phyloP scores from a whole-genome alignment of 2,888 invertebrate genomes.

The Sycophila texana region DNA sequence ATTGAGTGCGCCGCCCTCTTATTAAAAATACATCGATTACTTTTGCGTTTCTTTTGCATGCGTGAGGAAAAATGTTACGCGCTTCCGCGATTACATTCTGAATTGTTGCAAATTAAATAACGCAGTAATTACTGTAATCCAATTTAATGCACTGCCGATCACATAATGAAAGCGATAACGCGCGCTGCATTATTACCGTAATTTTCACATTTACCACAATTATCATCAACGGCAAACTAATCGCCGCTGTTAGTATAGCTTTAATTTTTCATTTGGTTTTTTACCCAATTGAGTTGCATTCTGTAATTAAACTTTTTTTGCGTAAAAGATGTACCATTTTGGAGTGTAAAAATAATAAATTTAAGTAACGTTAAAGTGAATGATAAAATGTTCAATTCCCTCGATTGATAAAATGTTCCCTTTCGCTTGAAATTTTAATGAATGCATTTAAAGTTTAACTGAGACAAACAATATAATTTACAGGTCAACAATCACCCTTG shows the following conservation, averaged over 20 bases:
- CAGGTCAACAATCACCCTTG: too few relatives aligned
- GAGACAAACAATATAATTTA: too few relatives aligned
- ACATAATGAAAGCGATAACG: conserved; percentile 34
- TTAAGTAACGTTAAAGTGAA: too few relatives aligned
- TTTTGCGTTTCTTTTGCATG: conserved; percentile 3
- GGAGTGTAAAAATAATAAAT: too few relatives aligned
- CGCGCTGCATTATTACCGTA: conserved; percentile 34
- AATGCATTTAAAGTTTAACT: too few relatives aligned
- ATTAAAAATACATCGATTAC: conserved; percentile 4
- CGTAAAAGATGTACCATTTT: too few relatives aligned
- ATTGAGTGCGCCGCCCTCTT: too few relatives aligned
- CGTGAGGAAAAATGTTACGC: conserved; percentile 31
- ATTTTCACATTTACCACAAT: conserved; percentile 42
- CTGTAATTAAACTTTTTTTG: too few relatives aligned
- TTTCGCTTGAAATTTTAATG: too few relatives aligned
- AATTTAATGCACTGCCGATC: conserved; percentile 39
- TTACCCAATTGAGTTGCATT: too few relatives aligned
- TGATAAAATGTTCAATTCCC: neutral
- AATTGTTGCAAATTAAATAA: conserved; percentile 40
- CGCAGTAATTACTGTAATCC: conserved; percentile 35
- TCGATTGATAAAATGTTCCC: neutral
- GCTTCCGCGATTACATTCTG: conserved; percentile 35
- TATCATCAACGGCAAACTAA: conserved; percentile 3
- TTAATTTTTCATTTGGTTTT: conserved; percentile 9
- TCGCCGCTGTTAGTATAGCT: neutral